Conservation (phyloP, 2,888 invertebrate genomes). For the Pammene fasciana region DNA sequence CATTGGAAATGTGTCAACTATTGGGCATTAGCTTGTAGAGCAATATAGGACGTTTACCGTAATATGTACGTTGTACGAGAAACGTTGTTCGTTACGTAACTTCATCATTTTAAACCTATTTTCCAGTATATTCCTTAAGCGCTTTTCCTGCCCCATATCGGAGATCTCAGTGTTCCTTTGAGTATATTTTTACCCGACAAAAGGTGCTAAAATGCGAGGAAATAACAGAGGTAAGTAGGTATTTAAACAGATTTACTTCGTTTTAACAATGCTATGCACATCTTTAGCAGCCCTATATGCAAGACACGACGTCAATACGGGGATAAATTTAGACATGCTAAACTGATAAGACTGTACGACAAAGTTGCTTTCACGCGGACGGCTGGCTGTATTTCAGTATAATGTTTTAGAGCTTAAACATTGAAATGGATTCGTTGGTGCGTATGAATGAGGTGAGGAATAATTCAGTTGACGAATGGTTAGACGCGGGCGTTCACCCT, state of each 20-base stretch:
- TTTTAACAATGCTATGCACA: not conserved
- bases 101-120: no score
- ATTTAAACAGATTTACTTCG: not conserved
- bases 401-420: slow-evolving; percentile 63
- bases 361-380: slow-evolving; percentile 19
- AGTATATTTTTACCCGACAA: no score
- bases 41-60: no score
- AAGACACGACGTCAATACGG: slow-evolving; percentile 24
- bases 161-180: no score
- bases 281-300: slow-evolving; percentile 11
- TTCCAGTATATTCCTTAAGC: no score
- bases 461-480: slow-evolving; percentile 73
- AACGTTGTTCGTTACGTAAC: no score
- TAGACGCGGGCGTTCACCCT: slow-evolving; percentile 66
- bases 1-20: no score
- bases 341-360: slow-evolving; percentile 37
- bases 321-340: slow-evolving; percentile 41
- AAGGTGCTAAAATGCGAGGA: no score
- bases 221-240: no score
- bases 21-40: no score
- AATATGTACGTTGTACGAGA: no score
- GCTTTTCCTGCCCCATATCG: no score
- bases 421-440: slow-evolving; percentile 73
- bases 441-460: slow-evolving; percentile 75
- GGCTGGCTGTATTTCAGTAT: slow-evolving; percentile 43